phyloP scores from a whole-genome alignment of 53 echinoderm and acorn worm species.

The Luidia sarsii region DNA sequence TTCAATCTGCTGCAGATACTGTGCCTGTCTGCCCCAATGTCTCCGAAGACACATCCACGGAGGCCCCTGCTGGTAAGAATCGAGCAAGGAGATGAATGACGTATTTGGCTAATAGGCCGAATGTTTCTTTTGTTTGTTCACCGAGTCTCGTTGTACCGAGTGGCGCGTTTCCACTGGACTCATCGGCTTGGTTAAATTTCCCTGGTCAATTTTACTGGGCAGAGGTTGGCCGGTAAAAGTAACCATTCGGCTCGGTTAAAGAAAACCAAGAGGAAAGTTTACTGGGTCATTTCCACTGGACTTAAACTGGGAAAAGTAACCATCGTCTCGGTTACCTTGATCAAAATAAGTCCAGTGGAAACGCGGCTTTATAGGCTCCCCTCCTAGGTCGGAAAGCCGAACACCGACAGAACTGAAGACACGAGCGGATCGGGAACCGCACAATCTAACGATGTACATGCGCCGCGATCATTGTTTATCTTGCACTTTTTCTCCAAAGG shows the following conservation, averaged over 20 bases:
- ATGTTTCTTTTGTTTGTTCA: neutral
- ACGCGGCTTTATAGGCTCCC: neutral
- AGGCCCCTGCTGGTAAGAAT: constrained; percentile 28
- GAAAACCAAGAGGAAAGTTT: no score
- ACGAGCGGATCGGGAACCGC: neutral
- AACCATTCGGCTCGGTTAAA: no score
- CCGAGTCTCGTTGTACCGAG: neutral
- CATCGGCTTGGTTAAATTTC: no score
- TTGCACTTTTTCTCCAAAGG: neutral
- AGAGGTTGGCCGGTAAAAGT: no score
- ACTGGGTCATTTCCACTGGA: no score
- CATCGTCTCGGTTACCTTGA: no score
- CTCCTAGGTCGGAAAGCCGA: neutral
- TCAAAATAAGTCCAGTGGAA: no score
- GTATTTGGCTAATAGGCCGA: neutral
- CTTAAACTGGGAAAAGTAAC: no score
- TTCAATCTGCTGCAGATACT: no score
- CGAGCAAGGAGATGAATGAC: neutral
- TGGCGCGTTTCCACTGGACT: no score
- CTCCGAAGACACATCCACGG: constrained; percentile 3
- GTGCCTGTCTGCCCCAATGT: neutral
- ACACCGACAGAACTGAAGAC: neutral
- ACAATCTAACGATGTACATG: neutral
- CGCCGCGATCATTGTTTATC: neutral
- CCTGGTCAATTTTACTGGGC: no score